Percentiles rank a stretch among this genome's conserved stretches.
phyloP scores from a whole-genome alignment of 2,113 vertebrate genomes.

The Scolopax mira region DNA sequence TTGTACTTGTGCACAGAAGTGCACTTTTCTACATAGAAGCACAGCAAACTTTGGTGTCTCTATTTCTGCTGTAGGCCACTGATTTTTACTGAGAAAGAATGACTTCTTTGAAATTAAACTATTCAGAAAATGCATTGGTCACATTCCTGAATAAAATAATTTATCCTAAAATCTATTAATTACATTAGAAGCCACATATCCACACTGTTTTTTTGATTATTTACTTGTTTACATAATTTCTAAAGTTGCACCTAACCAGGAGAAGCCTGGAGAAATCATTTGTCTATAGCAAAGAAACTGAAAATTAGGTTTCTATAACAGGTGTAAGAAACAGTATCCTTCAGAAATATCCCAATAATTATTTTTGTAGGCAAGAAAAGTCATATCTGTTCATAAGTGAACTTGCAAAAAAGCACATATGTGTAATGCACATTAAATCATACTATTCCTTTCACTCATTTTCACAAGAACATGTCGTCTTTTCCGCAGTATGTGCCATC shows the following conservation, averaged over 20 bases:
- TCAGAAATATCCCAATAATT: background rate
- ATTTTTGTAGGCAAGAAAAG: background rate
- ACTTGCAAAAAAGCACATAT: background rate
- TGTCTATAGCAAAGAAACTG: background rate
- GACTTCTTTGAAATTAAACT: background rate
- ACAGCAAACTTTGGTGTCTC: background rate
- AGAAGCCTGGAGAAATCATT: background rate
- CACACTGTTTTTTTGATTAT: background rate
- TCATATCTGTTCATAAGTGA: background rate
- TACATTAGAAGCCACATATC: background rate
- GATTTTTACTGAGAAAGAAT: background rate
- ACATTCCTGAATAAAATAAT: background rate
- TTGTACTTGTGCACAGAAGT: background rate
- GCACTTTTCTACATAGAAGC: background rate
- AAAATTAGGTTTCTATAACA: background rate
- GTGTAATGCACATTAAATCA: background rate
- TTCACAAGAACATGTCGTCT: background rate
- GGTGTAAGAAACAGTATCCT: background rate
- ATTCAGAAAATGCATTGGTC: background rate
- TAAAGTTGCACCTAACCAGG: background rate
- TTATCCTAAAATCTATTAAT: background rate
- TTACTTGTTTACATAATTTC: background rate
- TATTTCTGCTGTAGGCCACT: background rate
- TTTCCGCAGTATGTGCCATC: background rate
- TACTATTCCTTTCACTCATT: background rate